Conservation (phyloP, 1,140 invertebrate genomes). For the Zeugodacus cucurbitae region DNA sequence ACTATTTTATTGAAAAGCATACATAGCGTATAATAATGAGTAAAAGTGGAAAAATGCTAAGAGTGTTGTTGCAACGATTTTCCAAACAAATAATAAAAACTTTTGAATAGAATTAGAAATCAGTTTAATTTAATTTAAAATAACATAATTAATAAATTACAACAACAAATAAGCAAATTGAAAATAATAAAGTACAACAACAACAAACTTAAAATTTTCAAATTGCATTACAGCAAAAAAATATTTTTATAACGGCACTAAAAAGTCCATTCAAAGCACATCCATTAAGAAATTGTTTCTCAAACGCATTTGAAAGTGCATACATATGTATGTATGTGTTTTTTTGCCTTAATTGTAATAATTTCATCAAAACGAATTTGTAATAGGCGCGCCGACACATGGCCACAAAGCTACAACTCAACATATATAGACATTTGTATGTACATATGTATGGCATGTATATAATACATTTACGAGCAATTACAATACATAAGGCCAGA, state of each 20-base stretch:
- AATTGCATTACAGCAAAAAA: no score
- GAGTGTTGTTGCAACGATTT: no score
- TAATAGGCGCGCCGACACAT: background rate
- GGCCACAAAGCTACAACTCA: background rate
- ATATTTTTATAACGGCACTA: background rate
- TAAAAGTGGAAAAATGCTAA: no score
- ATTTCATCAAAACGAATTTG: constrained; percentile 28
- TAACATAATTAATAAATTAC: background rate
- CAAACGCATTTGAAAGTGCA: background rate
- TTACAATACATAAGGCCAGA: background rate
- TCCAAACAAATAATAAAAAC: background rate
- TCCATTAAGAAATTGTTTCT: background rate
- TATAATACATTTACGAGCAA: background rate
- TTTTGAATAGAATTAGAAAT: no score
- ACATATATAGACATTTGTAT: background rate
- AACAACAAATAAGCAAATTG: background rate
- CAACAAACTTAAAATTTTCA: no score
- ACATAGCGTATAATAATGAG: no score
- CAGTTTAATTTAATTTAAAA: no score
- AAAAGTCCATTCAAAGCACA: background rate
- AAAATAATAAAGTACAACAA: no score
- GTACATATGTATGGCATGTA: background rate
- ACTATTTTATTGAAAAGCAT: background rate
- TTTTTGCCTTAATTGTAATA: background rate
- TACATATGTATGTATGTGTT: background rate